Conservation (phyloP, 1,140 invertebrate species). For the Drosophila mojavensis region DNA sequence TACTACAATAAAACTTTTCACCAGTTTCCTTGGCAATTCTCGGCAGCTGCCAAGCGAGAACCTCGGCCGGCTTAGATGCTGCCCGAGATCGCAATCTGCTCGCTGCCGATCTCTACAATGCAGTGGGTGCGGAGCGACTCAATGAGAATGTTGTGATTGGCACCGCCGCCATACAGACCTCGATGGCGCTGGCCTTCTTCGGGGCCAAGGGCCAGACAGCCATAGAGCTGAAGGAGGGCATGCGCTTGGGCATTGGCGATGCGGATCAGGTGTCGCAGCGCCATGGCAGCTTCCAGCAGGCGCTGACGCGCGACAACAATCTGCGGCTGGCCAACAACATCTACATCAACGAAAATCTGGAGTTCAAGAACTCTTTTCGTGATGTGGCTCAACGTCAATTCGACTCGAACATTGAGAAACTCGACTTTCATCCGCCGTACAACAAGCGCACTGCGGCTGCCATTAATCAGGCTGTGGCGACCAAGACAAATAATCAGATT, state of each 20-base stretch:
- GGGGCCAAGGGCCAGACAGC: constrained; percentile 80
- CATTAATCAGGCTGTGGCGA: constrained; percentile 66
- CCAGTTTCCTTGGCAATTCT: constrained; percentile 49
- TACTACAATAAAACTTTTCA: not conserved
- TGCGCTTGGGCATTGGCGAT: constrained; percentile 67
- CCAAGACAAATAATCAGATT: constrained; percentile 75
- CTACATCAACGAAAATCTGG: constrained; percentile 79
- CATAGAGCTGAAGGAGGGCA: constrained; percentile 67
- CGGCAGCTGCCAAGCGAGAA: constrained; percentile 34
- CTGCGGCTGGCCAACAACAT: constrained; percentile 77
- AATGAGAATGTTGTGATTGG: constrained; percentile 76
- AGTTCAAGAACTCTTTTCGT: constrained; percentile 75
- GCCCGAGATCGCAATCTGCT: constrained; percentile 70
- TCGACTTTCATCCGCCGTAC: constrained; percentile 81
- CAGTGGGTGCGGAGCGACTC: constrained; percentile 63
- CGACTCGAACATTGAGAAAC: constrained; percentile 75
- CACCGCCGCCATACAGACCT: constrained; percentile 71
- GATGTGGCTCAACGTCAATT: constrained; percentile 76
- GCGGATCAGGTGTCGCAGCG: constrained; percentile 71
- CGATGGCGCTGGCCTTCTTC: constrained; percentile 77
- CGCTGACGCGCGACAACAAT: constrained; percentile 72
- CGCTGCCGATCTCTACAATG: constrained; percentile 74
- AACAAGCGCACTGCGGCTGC: constrained; percentile 79
- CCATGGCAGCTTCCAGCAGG: constrained; percentile 66
- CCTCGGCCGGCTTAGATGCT: constrained; percentile 45